Evolutionary conservation across 2,888 invertebrate genomes (phyloP), one percentile per base, ranked within the genome.

Genomic region (Mechanitis mazaeus): DNA sequence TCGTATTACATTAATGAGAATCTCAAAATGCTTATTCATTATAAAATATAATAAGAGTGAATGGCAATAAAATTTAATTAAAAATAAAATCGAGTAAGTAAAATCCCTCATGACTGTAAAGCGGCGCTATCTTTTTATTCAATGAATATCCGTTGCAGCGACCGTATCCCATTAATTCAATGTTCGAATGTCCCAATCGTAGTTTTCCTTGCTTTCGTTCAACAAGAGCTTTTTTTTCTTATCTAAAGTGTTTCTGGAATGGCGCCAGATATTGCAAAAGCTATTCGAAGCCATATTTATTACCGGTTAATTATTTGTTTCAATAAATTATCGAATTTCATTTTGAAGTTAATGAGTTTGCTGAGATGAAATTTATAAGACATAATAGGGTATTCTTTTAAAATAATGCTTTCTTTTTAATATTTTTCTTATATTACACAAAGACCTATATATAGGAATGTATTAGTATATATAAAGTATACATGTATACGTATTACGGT

Each of bases 231-330:
- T 74, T 42, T 42, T 80, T 84, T 83, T 79, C 77, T 77, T 80
- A 81, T 82, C 82, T 81, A 79, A 83, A 86, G 75, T 77, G 78
- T 76, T 78, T 64, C 75, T 87, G 87, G 87, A 85, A 74, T 65
- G 71, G 69, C 67, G 86, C 88, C 88, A 87, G 80, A 76, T 78
- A 77, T 74, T 72, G 74, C 71, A 64, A 71, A 75, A 79, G 77
- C 76, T 76, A 78, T 70, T 73, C 75, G 75, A 79, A 78, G 71
- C 77, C 74, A 81, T 86, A 85, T 87, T 87, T 87, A 87, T 87
- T 69, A 76, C 80, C 74, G 77, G 82, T 85, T 87, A 84, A 86
- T 87, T 84, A 84, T 85, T 84, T 84, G 78, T 81, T 85, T 83
- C 83, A 81, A 84, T 85, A 81, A 81, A 81, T 81, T 71, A 58